phyloP scores from a whole-genome alignment of 2,888 invertebrate species.

The Lasioglossum marginatum region DNA sequence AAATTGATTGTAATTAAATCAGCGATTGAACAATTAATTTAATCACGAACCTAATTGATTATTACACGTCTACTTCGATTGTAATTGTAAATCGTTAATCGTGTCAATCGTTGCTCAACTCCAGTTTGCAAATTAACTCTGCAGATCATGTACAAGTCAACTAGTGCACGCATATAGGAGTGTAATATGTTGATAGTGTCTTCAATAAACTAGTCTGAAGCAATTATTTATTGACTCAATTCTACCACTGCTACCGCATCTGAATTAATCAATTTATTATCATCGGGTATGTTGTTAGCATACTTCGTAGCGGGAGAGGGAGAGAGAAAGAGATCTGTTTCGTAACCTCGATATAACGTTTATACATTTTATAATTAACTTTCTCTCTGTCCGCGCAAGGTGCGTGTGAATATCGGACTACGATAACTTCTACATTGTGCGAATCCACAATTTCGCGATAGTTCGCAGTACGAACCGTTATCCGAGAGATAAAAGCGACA shows the following conservation, averaged over 20 bases:
- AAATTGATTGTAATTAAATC: neutral
- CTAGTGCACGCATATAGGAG: constrained; percentile 25
- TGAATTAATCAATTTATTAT: constrained; percentile 7
- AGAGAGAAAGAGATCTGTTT: neutral
- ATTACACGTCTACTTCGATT: neutral
- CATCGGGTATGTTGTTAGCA: neutral
- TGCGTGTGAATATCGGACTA: neutral
- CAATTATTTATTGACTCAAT: constrained; percentile 27
- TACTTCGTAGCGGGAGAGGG: neutral
- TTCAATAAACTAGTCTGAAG: constrained; percentile 59
- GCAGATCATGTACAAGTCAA: constrained; percentile 32
- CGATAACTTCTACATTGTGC: neutral
- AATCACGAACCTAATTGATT: neutral
- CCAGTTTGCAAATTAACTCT: constrained; percentile 19
- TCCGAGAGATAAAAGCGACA: constrained; percentile 24
- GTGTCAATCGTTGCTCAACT: neutral
- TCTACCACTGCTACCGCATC: neutral
- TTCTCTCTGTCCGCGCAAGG: neutral
- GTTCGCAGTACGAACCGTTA: neutral
- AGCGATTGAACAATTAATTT: neutral
- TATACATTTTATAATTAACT: constrained; percentile 7
- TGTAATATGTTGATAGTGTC: constrained; percentile 37
- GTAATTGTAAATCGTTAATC: neutral
- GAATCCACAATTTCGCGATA: neutral
- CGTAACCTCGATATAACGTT: neutral